Percentiles rank a stretch among this genome's conserved stretches.
Evolutionary conservation across 2,797 vertebrate genomes (phyloP).

Genomic region (Tapera naevia): DNA sequence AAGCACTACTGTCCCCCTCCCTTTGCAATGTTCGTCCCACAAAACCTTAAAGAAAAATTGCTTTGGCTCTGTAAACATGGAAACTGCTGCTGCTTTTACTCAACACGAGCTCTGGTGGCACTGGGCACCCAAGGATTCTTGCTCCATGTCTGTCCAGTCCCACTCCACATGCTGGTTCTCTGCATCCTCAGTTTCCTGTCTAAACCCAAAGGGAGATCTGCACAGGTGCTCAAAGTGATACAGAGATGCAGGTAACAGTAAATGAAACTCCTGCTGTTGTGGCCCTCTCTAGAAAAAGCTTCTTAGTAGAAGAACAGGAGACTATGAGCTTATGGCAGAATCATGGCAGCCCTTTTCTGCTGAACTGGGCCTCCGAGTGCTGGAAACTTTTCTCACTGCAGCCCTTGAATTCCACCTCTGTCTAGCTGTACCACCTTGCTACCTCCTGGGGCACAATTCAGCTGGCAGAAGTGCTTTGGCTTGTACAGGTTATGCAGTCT

Average conservation of each 20-base stretch:
- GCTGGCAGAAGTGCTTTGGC: not conserved
- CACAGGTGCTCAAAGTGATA: not conserved
- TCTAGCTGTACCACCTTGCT: not conserved
- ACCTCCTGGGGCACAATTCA: not conserved
- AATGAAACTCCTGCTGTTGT: not conserved
- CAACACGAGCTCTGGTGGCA: not conserved
- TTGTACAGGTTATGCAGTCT: not conserved
- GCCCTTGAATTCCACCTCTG: not conserved
- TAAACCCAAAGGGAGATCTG: not conserved
- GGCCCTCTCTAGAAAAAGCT: not conserved
- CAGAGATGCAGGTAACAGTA: not conserved
- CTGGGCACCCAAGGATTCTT: not conserved
- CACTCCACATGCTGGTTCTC: not conserved
- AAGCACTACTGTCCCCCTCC: not conserved
- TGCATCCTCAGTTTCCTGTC: not conserved
- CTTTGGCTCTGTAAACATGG: not conserved
- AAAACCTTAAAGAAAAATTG: not conserved
- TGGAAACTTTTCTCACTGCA: not conserved
- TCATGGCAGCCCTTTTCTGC: not conserved
- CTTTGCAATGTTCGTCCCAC: not conserved
- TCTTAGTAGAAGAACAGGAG: not conserved
- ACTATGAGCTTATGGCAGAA: not conserved
- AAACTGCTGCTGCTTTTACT: not conserved
- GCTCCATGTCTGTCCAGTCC: not conserved
- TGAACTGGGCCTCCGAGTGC: not conserved